phyloP scores from a whole-genome alignment of 1,140 invertebrate genomes.

The Mamestra configurata region DNA sequence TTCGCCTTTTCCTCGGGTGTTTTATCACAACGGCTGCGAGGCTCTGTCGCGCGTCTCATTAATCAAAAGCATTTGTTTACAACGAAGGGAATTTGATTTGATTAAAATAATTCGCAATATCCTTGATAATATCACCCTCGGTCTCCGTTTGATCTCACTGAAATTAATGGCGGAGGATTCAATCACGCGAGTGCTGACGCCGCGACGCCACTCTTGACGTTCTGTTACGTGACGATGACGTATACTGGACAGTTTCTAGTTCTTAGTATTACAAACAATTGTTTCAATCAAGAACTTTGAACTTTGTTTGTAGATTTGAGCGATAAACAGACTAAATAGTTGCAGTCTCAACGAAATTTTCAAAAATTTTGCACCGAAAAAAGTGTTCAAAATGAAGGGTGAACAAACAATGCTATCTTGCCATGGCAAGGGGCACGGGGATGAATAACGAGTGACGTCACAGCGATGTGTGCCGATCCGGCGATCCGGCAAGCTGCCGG shows the following conservation, averaged over 20 bases:
- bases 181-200: conserved; percentile 83
- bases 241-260: neutral
- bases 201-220: conserved; percentile 58
- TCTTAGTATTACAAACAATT: neutral
- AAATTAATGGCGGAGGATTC: conserved; percentile 87
- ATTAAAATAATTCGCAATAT: conserved; percentile 88
- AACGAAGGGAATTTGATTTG: conserved; percentile 88
- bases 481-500: conserved; percentile 55
- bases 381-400: conserved; percentile 56
- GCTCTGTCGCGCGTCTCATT: conserved; percentile 87
- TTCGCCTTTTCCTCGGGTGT: conserved; percentile 84
- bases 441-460: conserved; percentile 88
- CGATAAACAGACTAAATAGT: neutral
- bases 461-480: conserved; percentile 88
- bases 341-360: conserved; percentile 1
- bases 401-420: conserved; percentile 75
- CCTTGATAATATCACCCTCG: conserved; percentile 88
- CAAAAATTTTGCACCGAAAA: conserved; percentile 6
- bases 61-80: conserved; percentile 88
- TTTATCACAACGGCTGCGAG: conserved; percentile 84
- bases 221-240: conserved; percentile 52
- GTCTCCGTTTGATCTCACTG: conserved; percentile 86
- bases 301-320: neutral
- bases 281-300: neutral
- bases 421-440: conserved; percentile 68